A percentile compares a stretch with the other conserved stretches of the same genome.
phyloP scores from a whole-genome alignment of 2,113 vertebrate species.

The Prietella phreatophila region DNA sequence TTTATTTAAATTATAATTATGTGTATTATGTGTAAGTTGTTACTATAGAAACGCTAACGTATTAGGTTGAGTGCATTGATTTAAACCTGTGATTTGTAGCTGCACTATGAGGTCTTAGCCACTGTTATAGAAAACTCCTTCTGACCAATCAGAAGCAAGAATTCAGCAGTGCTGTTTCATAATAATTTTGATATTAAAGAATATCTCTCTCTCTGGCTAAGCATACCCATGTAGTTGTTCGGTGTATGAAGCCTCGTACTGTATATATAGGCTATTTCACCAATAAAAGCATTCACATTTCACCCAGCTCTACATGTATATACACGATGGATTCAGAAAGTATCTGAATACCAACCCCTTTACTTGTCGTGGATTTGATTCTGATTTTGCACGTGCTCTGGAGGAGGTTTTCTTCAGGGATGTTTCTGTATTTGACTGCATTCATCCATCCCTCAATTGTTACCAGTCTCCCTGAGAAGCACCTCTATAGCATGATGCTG shows the following conservation, averaged over 20 bases:
- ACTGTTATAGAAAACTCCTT: neutral
- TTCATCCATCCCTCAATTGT: no score
- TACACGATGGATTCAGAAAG: no score
- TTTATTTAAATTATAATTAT: no score
- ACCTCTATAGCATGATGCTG: no score
- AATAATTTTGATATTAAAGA: neutral
- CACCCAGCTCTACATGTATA: no score
- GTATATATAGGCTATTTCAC: neutral
- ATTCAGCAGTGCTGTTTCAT: neutral
- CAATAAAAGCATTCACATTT: no score
- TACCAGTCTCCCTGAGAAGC: no score
- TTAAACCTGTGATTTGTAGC: neutral
- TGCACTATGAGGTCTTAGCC: neutral
- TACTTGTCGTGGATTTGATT: no score
- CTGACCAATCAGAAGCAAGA: neutral
- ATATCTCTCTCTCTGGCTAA: neutral
- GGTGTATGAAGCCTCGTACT: neutral
- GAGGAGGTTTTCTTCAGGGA: no score
- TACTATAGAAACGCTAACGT: neutral
- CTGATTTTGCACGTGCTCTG: no score
- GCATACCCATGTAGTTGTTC: neutral
- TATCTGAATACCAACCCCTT: no score
- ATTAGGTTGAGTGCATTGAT: neutral
- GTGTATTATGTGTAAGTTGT: neutral
- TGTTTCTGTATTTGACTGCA: no score